phyloP scores from a whole-genome alignment of 2,888 invertebrate species.

The Brenthis daphne region DNA sequence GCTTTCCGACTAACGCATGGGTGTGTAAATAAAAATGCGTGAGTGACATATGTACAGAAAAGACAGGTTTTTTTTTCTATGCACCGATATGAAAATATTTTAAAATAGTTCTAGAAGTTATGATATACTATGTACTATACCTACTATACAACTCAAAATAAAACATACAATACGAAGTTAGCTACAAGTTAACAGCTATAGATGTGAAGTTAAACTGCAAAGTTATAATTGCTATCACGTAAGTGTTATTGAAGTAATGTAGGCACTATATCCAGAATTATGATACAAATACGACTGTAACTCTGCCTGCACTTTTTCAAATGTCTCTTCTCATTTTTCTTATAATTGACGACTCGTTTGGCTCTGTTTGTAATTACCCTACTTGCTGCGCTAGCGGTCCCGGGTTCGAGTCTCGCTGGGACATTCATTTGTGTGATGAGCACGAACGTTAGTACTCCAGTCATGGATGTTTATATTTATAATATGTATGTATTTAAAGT shows the following conservation, averaged over 20 bases:
- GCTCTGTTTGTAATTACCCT: no score
- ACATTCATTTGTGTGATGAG: no score
- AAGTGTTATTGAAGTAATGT: not conserved
- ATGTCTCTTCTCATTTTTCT: no score
- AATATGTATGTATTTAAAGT: no score
- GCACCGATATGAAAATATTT: not conserved
- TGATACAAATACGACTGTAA: not conserved
- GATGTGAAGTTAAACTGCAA: not conserved
- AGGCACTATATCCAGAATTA: not conserved
- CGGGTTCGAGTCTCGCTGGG: no score
- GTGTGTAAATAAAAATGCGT: constrained; percentile 43
- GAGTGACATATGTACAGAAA: constrained; percentile 17
- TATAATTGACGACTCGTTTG: no score
- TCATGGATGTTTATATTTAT: no score
- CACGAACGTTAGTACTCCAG: no score
- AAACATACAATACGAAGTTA: not conserved
- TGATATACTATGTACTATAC: not conserved
- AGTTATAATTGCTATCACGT: constrained; percentile 4
- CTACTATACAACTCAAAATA: no score
- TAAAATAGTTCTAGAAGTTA: not conserved
- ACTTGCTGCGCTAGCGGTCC: no score
- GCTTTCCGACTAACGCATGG: constrained; percentile 44
- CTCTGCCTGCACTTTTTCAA: no score
- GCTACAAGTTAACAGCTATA: not conserved
- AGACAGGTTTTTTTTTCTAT: constrained; percentile 9